These are phyloP conservation scores for Ametastegia equiseti DNA, from an alignment of 2,888 invertebrate genomes.

Conservation along the genomic window DNA sequence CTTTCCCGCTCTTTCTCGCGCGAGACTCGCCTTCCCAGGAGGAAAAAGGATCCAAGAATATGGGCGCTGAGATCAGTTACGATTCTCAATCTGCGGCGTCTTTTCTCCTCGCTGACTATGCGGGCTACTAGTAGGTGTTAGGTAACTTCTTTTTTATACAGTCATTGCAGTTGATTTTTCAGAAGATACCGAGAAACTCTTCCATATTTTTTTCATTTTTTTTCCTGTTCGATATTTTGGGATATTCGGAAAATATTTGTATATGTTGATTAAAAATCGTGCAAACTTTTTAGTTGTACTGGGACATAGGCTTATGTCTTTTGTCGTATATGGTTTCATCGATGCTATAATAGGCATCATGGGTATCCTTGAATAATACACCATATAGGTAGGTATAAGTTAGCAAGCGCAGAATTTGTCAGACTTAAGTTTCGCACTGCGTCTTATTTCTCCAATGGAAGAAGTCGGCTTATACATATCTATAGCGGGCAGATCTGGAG, in stretches of 20 bases:
- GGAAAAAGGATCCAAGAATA: neutral
- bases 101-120: neutral
- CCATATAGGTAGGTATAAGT: no score
- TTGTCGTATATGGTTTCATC: no score
- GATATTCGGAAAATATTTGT: no score
- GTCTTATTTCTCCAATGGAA: neutral
- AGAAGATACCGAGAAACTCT: no score
- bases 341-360: no score
- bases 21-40: neutral
- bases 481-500: constrained; percentile 14
- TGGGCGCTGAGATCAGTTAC: neutral
- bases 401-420: no score
- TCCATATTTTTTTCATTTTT: no score
- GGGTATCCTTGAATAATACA: no score
- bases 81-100: constrained; percentile 2
- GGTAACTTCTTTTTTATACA: neutral
- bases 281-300: no score
- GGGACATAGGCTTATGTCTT: no score
- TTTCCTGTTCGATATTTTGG: neutral
- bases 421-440: neutral
- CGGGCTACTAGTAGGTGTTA: neutral
- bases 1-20: constrained; percentile 23
- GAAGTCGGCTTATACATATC: neutral
- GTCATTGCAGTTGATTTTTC: neutral
- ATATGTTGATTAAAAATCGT: no score